Conservation (phyloP, 2,113 vertebrate genomes). For the Notiomystis cincta region DNA sequence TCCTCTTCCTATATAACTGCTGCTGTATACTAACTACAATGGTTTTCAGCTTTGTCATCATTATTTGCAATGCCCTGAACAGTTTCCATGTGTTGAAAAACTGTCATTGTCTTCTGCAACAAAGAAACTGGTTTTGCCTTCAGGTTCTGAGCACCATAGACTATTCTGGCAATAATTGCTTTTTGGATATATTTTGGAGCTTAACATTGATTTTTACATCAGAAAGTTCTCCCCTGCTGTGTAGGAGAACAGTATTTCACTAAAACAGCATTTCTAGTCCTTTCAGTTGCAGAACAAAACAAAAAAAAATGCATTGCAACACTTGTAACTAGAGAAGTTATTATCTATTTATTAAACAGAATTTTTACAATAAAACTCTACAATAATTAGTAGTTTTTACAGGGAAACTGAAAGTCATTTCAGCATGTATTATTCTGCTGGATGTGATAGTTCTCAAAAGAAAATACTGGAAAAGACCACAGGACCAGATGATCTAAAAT, state of each 20-base stretch:
- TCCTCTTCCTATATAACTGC: neutral
- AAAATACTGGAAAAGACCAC: neutral
- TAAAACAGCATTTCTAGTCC: neutral
- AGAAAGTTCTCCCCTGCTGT: neutral
- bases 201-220: neutral
- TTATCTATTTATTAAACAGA: neutral
- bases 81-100: neutral
- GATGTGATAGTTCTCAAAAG: neutral
- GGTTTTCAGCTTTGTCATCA: neutral
- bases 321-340: neutral
- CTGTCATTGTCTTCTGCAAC: conserved; percentile 5
- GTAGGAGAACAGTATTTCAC: neutral
- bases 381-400: neutral
- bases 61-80: neutral
- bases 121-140: neutral
- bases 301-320: neutral
- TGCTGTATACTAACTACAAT: neutral
- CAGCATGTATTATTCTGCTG: neutral
- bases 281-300: neutral
- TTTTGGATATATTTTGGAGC: neutral
- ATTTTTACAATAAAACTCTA: neutral
- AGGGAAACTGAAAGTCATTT: neutral
- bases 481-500: neutral
- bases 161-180: neutral
- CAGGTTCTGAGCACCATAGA: neutral